phyloP scores from a whole-genome alignment of 2,888 invertebrate genomes.

The Athetis lepigone region DNA sequence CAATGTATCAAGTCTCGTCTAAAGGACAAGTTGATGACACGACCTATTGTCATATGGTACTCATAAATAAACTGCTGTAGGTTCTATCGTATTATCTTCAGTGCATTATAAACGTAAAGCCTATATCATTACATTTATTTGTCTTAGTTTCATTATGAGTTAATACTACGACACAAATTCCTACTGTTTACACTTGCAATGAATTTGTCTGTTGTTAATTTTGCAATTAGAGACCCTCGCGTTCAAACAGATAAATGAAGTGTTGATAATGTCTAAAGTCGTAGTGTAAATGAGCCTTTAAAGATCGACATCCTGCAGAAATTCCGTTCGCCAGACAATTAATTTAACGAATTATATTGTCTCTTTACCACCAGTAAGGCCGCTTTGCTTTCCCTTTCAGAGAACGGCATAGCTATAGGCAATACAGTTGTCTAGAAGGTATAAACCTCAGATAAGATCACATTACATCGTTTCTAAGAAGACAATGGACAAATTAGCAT shows the following conservation, averaged over 20 bases:
- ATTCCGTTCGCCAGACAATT: constrained; percentile 3
- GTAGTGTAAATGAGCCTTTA: no score
- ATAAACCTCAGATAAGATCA: constrained; percentile 26
- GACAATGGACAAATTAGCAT: constrained; percentile 52
- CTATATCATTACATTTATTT: neutral
- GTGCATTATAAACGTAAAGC: neutral
- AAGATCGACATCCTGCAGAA: neutral
- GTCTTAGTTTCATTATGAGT: no score
- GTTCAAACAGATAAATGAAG: no score
- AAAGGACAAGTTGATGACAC: constrained; percentile 36
- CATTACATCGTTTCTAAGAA: constrained; percentile 39
- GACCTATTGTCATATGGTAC: constrained; percentile 39
- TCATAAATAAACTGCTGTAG: constrained; percentile 10
- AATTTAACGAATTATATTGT: neutral
- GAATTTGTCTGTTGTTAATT: no score
- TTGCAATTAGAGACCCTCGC: no score
- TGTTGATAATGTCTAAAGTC: no score
- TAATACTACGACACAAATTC: no score
- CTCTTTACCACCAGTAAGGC: no score
- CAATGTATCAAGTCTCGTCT: constrained; percentile 15
- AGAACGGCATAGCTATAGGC: neutral
- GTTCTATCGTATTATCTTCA: neutral
- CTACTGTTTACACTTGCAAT: no score
- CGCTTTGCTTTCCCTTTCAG: constrained; percentile 1
- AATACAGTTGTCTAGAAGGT: no score